Evolutionary conservation across 2,113 vertebrate species (phyloP), one percentile per base, ranked within the genome.

Genomic region (Nasalis larvatus): DNA sequence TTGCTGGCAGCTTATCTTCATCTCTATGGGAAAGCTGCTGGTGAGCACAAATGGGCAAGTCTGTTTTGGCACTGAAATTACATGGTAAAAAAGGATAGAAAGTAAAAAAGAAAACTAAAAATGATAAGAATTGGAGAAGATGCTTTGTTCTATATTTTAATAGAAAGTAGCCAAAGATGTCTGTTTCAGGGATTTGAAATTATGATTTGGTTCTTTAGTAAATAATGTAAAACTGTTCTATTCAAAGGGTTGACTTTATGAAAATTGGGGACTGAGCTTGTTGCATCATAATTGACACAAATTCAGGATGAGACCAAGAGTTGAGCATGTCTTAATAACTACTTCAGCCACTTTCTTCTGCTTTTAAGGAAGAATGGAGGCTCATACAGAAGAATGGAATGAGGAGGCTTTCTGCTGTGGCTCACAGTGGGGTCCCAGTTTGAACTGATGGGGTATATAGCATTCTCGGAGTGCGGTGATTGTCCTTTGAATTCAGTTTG

Each of bases 1-100:
- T 69, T 96, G 42, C 56, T 92, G 74, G 71, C 73, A 98, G 82
- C 71, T 96, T 96, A 89, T 87, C 94, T 96, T 95, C 78, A 91
- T 69, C 35, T 97, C 77, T 89, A 42, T 93, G 77, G 69, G 74
- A 69, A 97, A 95, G 74, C 69, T 85, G 21, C 81, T 76, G 35
- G 63, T 87, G 45, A 87, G 96, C 94, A 95, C 60, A 97, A 95
- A 95, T 93, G 52, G 68, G 30, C 60, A 17, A 95, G 74, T 21
- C 60, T 96, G 78, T 30, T 89, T 96, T 93, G 45, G 25, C 68
- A 52, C 47, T 94, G 60, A 86, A 95, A 93, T 32, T 77, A 74
- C 45, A 96, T 40, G 49, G 95, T 54, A 73, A 78, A 83, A 92
- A 89, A 93, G 68, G n/a, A 93, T 76, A 42, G 98, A 49, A 76